Base-by-base conservation (phyloP, 2,888 invertebrate genomes). In the Villa cingulata region DNA sequence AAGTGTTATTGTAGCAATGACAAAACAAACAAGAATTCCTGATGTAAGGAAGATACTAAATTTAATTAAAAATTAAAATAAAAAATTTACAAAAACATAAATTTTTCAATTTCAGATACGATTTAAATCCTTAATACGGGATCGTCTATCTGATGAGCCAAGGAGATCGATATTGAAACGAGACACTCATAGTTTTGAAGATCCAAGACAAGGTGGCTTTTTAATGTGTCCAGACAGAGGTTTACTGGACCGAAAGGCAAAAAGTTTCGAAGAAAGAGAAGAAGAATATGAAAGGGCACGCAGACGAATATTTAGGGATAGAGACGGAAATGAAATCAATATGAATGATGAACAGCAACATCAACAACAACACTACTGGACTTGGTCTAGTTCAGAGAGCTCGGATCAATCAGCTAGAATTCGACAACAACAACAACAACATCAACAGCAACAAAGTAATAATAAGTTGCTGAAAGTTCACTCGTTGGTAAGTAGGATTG, bases 201-300 rank as follows among this genome's bases (percentile, higher is more conserved):
- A 88, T 60, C 76, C 77, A 47, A 63, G 69, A 27, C 67, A 68
- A 50, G 60, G 65, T 58, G 60, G 65, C 58, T 68, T 64, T 65
- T 68, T 68, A 59, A 74, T 63, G 62, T 74, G 78, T 51, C 79
- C 80, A 1, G 81, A 83, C 59, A 70, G 81, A 53, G 74, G 76
- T 51, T 73, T 77, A 57, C 78, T 82, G 49, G 80, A 77, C 56
- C 73, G 82, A 48, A 74, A 82, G 52, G 81, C 85, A 66, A 87
- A 86, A 63, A 88, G 91, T 55, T 82, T 92, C 59, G 94, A 95
- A 66, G 92, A 94, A 68, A 74, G 94, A 27, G 89, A 91, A 70
- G 84, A 84, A 61, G 87, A 89, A 58, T 94, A 94, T 65, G 86
- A 88, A 64, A 78, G 85, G 61, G 87, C 81, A 43, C 75, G 88